phyloP scores from a whole-genome alignment of 1,140 invertebrate species.

The Drosophila mayri region DNA sequence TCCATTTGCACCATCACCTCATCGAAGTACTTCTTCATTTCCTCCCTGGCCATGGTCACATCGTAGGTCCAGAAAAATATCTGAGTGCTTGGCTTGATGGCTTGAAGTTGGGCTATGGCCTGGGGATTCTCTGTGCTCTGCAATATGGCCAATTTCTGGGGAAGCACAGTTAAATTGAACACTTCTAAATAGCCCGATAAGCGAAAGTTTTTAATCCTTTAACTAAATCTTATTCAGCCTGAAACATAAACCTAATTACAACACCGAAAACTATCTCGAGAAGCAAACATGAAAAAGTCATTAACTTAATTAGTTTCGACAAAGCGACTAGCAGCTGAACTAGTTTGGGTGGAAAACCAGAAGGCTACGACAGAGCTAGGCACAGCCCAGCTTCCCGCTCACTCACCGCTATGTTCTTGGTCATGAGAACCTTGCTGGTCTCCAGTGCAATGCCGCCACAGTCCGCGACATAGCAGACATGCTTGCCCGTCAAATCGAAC shows the following conservation, averaged over 20 bases:
- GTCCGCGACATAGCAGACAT: conserved; percentile 81
- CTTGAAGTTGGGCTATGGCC: conserved; percentile 71
- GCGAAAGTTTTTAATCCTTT: conserved; percentile 24
- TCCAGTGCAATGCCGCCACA: conserved; percentile 78
- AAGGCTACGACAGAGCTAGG: not conserved
- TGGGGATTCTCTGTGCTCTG: conserved; percentile 70
- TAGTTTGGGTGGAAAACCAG: conserved; percentile 23
- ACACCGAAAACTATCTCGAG: conserved; percentile 3
- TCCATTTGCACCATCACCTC: conserved; percentile 78
- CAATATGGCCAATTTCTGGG: conserved; percentile 76
- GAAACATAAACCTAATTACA: conserved; percentile 45
- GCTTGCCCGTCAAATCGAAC: conserved; percentile 73
- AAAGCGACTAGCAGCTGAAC: conserved; percentile 15
- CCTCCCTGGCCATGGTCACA: conserved; percentile 70
- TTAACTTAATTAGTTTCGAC: conserved; percentile 58
- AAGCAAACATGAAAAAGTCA: conserved; percentile 51
- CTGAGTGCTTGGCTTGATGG: conserved; percentile 72
- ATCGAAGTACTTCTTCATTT: conserved; percentile 80
- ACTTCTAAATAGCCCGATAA: not conserved
- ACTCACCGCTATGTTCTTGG: conserved; percentile 79
- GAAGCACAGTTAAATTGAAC: not conserved
- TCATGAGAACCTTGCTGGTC: conserved; percentile 77
- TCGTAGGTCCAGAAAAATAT: conserved; percentile 80
- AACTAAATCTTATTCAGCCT: not conserved
- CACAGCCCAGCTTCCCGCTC: conserved; percentile 7